Conservation (phyloP, 1,140 invertebrate genomes). For the Mizuhopecten yessoensis region DNA sequence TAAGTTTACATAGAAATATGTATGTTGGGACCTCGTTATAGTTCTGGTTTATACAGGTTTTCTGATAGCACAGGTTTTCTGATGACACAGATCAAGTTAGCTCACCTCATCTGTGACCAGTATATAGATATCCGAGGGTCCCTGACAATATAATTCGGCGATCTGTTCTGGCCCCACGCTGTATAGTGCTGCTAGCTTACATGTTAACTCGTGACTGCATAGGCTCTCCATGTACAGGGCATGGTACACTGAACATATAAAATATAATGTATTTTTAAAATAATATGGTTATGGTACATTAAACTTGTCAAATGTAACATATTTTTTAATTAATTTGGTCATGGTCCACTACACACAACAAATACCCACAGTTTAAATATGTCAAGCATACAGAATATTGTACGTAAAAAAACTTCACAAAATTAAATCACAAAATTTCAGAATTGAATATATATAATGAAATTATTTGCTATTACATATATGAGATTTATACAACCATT, state of each 20-base stretch:
- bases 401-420: too few relatives aligned
- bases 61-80: neutral
- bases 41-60: too few relatives aligned
- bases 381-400: too few relatives aligned
- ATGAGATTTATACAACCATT: too few relatives aligned
- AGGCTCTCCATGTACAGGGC: conserved; percentile 90
- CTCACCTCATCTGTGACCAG: conserved; percentile 89
- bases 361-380: too few relatives aligned
- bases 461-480: too few relatives aligned
- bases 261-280: neutral
- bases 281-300: neutral
- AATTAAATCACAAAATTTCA: too few relatives aligned
- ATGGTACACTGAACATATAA: conserved; percentile 86
- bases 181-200: conserved; percentile 87
- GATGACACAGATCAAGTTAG: too few relatives aligned
- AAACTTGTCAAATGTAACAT: neutral
- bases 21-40: too few relatives aligned
- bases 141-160: conserved; percentile 88
- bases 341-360: neutral
- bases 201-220: conserved; percentile 87
- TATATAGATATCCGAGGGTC: conserved; percentile 90
- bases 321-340: neutral
- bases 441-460: too few relatives aligned
- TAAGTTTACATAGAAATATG: too few relatives aligned
- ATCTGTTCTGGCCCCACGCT: conserved; percentile 86